phyloP scores from a whole-genome alignment of 2,888 invertebrate genomes.

The Trichogramma evanescens region DNA sequence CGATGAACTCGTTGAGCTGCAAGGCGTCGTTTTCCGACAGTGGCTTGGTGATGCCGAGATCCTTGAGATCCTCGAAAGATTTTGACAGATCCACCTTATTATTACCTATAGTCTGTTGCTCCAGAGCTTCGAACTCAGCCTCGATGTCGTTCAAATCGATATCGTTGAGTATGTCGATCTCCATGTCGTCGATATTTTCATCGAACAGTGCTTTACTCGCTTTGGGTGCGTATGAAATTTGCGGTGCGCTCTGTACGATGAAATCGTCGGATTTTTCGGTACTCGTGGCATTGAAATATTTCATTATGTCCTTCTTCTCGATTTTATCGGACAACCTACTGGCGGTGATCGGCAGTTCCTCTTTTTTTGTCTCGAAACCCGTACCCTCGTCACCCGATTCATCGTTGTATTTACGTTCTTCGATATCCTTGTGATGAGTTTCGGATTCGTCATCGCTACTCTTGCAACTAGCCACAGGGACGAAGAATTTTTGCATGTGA shows the following conservation, averaged over 20 bases:
- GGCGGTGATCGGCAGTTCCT: neutral
- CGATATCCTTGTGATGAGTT: constrained; percentile 6
- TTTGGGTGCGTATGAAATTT: neutral
- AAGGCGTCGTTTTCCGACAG: neutral
- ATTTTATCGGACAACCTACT: constrained; percentile 36
- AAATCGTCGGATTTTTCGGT: constrained; percentile 3
- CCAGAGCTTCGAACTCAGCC: constrained; percentile 16
- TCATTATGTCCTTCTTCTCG: constrained; percentile 36
- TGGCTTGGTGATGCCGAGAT: neutral
- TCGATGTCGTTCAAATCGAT: constrained; percentile 15
- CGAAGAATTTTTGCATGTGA: constrained; percentile 40
- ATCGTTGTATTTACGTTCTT: neutral
- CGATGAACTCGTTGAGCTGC: too few relatives aligned
- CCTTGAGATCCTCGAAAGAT: neutral
- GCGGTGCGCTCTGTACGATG: neutral
- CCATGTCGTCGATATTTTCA: constrained; percentile 21
- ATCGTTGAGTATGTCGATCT: constrained; percentile 26
- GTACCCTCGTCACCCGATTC: constrained; percentile 2
- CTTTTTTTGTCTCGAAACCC: neutral
- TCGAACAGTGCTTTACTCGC: neutral
- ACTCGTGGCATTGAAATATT: constrained; percentile 32
- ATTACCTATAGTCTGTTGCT: constrained; percentile 13
- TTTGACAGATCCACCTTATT: constrained; percentile 13
- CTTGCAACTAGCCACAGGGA: neutral
- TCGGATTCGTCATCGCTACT: neutral